These are phyloP conservation scores for Pao palembangensis DNA, from an alignment of 2,113 vertebrate species.

Conservation along the genomic window DNA sequence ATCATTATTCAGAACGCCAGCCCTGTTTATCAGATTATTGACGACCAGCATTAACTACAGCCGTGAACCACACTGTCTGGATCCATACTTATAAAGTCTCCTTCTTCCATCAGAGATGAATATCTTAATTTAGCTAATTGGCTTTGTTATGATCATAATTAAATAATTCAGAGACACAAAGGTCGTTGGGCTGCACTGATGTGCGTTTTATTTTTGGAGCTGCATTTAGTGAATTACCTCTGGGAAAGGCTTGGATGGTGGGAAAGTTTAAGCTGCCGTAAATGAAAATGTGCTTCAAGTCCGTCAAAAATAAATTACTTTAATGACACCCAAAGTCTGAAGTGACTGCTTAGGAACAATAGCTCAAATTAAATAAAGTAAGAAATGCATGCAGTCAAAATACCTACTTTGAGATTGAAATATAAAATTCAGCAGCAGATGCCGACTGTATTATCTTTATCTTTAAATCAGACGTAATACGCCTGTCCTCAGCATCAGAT, in stretches of 20 bases:
- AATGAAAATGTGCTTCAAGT: constrained; percentile 25
- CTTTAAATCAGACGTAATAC: constrained; percentile 13
- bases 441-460: constrained; percentile 10
- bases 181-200: constrained; percentile 4
- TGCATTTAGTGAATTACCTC: constrained; percentile 17
- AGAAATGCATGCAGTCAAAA: too few species aligned
- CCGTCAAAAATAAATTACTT: constrained; percentile 9
- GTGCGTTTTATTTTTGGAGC: not conserved
- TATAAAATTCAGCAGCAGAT: constrained; percentile 13
- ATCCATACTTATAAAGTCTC: constrained; percentile 35
- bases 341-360: constrained; percentile 22
- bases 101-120: constrained; percentile 47
- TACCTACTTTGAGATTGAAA: not conserved
- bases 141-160: constrained; percentile 40
- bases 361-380: constrained; percentile 10
- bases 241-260: too few species aligned
- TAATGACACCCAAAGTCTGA: constrained; percentile 18
- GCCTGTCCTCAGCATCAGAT: constrained; percentile 34
- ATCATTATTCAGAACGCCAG: constrained; percentile 56
- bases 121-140: constrained; percentile 56
- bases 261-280: constrained; percentile 20
- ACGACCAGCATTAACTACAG: constrained; percentile 51
- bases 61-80: constrained; percentile 36
- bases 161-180: constrained; percentile 18
- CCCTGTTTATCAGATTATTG: constrained; percentile 67